Percentiles rank a stretch among this genome's conserved stretches.
Evolutionary conservation across 2,888 invertebrate genomes (phyloP).

Genomic region (Drosophila flavopinicola): DNA sequence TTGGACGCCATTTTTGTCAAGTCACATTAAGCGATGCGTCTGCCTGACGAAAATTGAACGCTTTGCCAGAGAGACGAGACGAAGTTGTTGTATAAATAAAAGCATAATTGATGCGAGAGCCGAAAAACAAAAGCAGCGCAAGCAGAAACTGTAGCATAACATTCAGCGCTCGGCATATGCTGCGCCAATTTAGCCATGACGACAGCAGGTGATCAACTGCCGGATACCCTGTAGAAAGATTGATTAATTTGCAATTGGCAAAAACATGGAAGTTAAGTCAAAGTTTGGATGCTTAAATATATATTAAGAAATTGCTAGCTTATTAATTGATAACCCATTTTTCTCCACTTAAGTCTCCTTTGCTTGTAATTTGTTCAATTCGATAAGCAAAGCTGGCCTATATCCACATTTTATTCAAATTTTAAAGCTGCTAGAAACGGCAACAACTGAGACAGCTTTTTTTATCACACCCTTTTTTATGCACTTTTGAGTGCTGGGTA

Average conservation of each 20-base stretch:
- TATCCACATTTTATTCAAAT: too few species aligned
- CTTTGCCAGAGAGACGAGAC: slow-evolving; percentile 46
- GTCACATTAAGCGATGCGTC: slow-evolving; percentile 81
- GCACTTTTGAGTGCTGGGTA: slow-evolving; percentile 21
- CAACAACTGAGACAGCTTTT: too few species aligned
- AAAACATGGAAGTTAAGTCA: too few species aligned
- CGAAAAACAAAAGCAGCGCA: slow-evolving; percentile 38
- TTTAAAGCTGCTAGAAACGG: too few species aligned
- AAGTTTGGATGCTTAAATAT: too few species aligned
- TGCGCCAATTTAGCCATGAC: slow-evolving; percentile 74
- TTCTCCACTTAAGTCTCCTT: too few species aligned
- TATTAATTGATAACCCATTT: too few species aligned
- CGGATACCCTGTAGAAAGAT: slow-evolving; percentile 17
- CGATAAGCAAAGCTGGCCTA: too few species aligned
- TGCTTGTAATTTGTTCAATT: too few species aligned
- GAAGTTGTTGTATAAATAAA: slow-evolving; percentile 79
- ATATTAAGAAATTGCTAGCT: too few species aligned
- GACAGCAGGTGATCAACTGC: slow-evolving; percentile 5
- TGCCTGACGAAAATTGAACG: slow-evolving; percentile 79
- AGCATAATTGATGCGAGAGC: slow-evolving; percentile 75
- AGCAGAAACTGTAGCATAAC: slow-evolving; percentile 48
- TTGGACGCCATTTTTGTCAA: slow-evolving; percentile 83
- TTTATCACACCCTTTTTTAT: slow-evolving; percentile 14
- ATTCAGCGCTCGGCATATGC: slow-evolving; percentile 68
- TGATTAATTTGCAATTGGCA: too few species aligned